Evolutionary conservation across 2,113 vertebrate species (phyloP).

Genomic region (Theropithecus gelada): DNA sequence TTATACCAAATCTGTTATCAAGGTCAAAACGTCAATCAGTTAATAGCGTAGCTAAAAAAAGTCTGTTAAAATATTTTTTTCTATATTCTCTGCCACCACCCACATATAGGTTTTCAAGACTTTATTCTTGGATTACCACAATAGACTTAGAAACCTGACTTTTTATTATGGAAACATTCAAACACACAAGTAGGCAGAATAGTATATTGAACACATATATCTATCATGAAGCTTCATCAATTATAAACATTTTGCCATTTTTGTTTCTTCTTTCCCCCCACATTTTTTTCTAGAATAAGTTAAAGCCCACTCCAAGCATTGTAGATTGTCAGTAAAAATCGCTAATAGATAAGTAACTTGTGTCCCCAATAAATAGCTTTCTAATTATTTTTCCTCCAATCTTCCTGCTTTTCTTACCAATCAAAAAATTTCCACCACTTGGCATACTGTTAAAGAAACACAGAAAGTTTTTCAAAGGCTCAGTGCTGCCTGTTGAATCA

Average conservation of each 20-base stretch:
- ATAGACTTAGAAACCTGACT: not conserved
- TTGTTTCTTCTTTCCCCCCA: not conserved
- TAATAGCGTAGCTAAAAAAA: not conserved
- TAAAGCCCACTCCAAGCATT: not conserved
- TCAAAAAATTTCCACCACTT: not conserved
- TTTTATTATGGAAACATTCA: slow-evolving; percentile 17
- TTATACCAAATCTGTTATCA: not conserved
- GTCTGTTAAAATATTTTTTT: not conserved
- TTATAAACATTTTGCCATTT: not conserved
- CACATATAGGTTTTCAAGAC: not conserved
- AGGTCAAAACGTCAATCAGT: not conserved
- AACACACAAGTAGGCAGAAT: not conserved
- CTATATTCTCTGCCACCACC: not conserved
- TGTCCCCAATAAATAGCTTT: not conserved
- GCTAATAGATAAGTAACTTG: not conserved
- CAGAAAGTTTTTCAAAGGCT: not conserved
- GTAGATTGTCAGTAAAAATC: not conserved
- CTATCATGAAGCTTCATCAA: not conserved
- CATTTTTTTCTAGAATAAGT: not conserved
- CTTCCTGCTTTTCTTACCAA: not conserved
- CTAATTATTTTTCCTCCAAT: slow-evolving; percentile 10
- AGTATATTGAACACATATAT: not conserved
- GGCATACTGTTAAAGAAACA: not conserved
- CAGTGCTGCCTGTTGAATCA: not conserved
- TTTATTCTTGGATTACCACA: not conserved